Conservation (phyloP, 1,140 invertebrate species). For the Trypoxylus dichotomus region DNA sequence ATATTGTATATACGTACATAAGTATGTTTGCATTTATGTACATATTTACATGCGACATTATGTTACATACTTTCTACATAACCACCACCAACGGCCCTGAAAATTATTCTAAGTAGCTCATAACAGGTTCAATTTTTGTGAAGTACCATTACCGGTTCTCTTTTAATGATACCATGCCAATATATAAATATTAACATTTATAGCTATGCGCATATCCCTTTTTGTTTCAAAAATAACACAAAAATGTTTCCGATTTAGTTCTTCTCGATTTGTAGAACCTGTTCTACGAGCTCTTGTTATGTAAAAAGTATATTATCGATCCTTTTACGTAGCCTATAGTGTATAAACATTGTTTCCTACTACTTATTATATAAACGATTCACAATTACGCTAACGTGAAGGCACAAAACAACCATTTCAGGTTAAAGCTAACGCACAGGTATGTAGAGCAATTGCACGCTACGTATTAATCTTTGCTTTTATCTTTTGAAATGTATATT, state of each 20-base stretch:
- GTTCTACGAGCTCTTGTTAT: not conserved
- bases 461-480: not conserved
- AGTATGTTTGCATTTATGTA: not conserved
- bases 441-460: slow-evolving; percentile 8
- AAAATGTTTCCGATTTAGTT: not conserved
- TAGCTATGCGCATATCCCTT: not conserved
- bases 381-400: slow-evolving; percentile 11
- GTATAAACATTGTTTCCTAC: not conserved
- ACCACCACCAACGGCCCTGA: not conserved
- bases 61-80: not conserved
- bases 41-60: not conserved
- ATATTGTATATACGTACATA: no score
- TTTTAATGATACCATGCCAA: not conserved
- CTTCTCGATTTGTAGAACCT: not conserved
- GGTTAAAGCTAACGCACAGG: slow-evolving; percentile 1
- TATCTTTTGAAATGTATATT: not conserved
- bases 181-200: not conserved
- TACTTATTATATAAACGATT: not conserved
- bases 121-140: not conserved
- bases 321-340: not conserved
- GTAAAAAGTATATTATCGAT: slow-evolving; percentile 10
- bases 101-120: not conserved
- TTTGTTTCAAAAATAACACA: not conserved
- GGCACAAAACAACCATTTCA: not conserved
- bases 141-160: not conserved